Base-by-base conservation (phyloP, 2,797 vertebrate genomes). In the Staurois parvus region DNA sequence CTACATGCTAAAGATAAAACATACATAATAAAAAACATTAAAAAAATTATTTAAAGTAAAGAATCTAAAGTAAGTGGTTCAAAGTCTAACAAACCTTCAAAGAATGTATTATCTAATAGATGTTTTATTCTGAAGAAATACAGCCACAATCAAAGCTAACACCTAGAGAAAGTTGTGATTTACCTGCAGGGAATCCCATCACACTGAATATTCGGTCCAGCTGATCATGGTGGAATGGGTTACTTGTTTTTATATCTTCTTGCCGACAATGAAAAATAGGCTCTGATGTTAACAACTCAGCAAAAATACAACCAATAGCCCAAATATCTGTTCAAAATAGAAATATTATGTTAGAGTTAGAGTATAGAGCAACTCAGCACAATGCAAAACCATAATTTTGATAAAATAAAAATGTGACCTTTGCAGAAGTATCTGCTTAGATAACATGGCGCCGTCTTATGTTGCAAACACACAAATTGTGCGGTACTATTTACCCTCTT, bases 181-280 rank as follows among this genome's bases (percentile, higher is more conserved):
- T 92, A 99, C 98, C 98, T 98, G 98, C 97, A 81, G 98, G 98
- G 92, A 99, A 99, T 87, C 98, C 98, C 98, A 99, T 99, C 90
- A 99, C 97, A 82, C 97, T 99, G 93, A 99, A 99, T 93, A 99
- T 99, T 86, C 98, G 94, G 94, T 99, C 98, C 80, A 99, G 93
- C 89, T 99, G 98, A 93, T 99, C 98, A 0, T 99, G 98, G 91
- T 99, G 98, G 91, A 99, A 99, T 76, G 98, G 98, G 91, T 99
- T 99, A 93, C 98, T 99, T 91, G 97, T 99, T 93, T 99, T 99
- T 94, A 99, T 99, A 93, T 99, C 98, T 92, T 99, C 98, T 91
- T 99, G 98, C 89, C 98, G 98, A 94, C 98, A 99, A 91, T 99
- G 98, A 91, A 99, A 99, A 91, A 99, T 99, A 75, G 98, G 98